phyloP scores from a whole-genome alignment of 2,113 vertebrate species.

The Megalops atlanticus region DNA sequence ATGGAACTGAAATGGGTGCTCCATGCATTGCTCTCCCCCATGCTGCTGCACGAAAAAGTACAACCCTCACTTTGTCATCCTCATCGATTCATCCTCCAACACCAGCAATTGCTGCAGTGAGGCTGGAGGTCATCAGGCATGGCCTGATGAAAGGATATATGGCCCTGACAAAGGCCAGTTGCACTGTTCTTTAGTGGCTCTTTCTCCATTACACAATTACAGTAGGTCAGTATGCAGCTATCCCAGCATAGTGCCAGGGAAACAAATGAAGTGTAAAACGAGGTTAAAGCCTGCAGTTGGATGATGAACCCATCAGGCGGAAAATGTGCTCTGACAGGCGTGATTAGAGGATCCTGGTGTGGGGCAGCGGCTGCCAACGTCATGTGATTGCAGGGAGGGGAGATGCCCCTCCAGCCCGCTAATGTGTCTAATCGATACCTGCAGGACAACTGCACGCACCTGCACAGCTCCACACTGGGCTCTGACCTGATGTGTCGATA shows the following conservation, averaged over 20 bases:
- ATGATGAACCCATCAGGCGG: constrained; percentile 60
- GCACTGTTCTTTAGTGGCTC: not conserved
- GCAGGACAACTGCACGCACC: constrained; percentile 11
- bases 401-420: not conserved
- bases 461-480: constrained; percentile 21
- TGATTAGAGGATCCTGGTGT: constrained; percentile 52
- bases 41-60: not conserved
- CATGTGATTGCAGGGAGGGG: not conserved
- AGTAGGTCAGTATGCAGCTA: constrained; percentile 41
- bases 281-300: constrained; percentile 54
- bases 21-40: constrained; percentile 1
- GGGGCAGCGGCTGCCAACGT: constrained; percentile 24
- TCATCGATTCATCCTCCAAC: not conserved
- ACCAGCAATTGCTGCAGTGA: not conserved
- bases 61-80: not conserved
- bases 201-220: constrained; percentile 14
- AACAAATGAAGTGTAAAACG: constrained; percentile 62
- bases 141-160: not conserved
- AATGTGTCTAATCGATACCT: constrained; percentile 21
- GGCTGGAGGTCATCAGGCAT: not conserved
- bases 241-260: constrained; percentile 49
- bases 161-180: not conserved
- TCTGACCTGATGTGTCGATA: constrained; percentile 33
- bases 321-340: constrained; percentile 67
- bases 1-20: not conserved